These are phyloP conservation scores for Pantherophis alleghaniensis DNA, from an alignment of 2,797 vertebrate genomes.

Conservation along the genomic window DNA sequence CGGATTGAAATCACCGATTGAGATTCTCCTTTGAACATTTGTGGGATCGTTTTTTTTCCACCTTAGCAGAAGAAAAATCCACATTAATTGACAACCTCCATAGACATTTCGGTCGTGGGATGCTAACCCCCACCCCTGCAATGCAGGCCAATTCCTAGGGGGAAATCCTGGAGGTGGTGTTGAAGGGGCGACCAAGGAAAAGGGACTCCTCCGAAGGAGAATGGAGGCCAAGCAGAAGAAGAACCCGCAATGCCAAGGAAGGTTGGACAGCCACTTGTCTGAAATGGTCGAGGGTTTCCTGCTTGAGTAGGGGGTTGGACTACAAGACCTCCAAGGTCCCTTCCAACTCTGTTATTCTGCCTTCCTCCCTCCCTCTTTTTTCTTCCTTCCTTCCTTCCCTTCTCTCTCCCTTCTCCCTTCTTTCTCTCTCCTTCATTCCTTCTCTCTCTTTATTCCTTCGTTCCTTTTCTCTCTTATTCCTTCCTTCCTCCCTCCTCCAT, in stretches of 20 bases:
- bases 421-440: too few relatives aligned
- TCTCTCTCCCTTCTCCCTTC: too few relatives aligned
- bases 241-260: background rate
- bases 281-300: background rate
- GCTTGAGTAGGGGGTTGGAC: background rate
- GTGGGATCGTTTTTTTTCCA: background rate
- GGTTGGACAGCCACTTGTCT: background rate
- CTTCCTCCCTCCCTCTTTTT: too few relatives aligned
- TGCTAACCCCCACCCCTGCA: background rate
- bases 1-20: background rate
- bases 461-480: too few relatives aligned
- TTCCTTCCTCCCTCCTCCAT: too few relatives aligned
- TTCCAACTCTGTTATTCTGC: background rate
- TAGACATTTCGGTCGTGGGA: background rate
- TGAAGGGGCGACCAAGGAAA: background rate
- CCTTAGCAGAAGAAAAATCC: background rate
- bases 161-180: background rate
- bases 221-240: background rate
- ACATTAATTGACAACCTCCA: background rate
- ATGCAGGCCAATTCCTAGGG: background rate
- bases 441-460: too few relatives aligned
- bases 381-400: too few relatives aligned
- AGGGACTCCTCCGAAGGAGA: background rate
- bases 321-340: background rate
- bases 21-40: background rate